Percentiles rank a stretch among this genome's conserved stretches.
These are phyloP conservation scores for Scortum barcoo DNA, from an alignment of 2,113 vertebrate species.

Conservation along the genomic window DNA sequence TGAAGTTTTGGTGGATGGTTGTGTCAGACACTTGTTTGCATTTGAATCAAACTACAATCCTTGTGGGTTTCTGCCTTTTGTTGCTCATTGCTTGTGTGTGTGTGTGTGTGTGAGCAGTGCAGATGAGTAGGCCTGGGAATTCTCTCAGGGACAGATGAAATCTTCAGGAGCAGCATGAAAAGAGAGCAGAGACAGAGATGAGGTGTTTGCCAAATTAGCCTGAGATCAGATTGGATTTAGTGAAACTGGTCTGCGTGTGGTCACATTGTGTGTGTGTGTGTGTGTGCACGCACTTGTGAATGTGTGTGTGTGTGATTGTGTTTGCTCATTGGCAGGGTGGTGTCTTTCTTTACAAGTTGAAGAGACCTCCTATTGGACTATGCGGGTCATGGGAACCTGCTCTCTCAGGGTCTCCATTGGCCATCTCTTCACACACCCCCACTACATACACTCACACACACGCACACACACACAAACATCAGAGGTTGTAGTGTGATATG, in stretches of 20 bases:
- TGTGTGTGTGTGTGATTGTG: slow-evolving; percentile 35
- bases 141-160: slow-evolving; percentile 56
- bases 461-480: slow-evolving; percentile 40
- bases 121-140: slow-evolving; percentile 63
- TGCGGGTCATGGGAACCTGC: slow-evolving; percentile 80
- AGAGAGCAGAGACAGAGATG: slow-evolving; percentile 45
- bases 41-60: slow-evolving; percentile 21
- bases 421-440: slow-evolving; percentile 49
- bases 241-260: slow-evolving; percentile 62
- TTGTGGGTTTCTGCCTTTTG: slow-evolving; percentile 9
- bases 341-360: slow-evolving; percentile 69
- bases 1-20: slow-evolving; percentile 27
- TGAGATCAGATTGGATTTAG: slow-evolving; percentile 58
- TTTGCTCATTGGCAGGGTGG: slow-evolving; percentile 35
- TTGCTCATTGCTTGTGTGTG: slow-evolving; percentile 17
- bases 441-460: slow-evolving; percentile 34
- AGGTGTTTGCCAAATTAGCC: slow-evolving; percentile 68
- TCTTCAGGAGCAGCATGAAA: slow-evolving; percentile 59
- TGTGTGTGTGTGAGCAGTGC: neutral
- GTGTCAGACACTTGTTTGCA: slow-evolving; percentile 42
- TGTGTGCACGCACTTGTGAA: neutral
- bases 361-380: slow-evolving; percentile 65
- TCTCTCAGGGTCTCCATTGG: slow-evolving; percentile 71
- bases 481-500: slow-evolving; percentile 48
- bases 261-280: slow-evolving; percentile 37